A percentile compares a stretch with the other conserved stretches of the same genome.
phyloP scores from a whole-genome alignment of 2,113 vertebrate genomes.

The Lepus europaeus region DNA sequence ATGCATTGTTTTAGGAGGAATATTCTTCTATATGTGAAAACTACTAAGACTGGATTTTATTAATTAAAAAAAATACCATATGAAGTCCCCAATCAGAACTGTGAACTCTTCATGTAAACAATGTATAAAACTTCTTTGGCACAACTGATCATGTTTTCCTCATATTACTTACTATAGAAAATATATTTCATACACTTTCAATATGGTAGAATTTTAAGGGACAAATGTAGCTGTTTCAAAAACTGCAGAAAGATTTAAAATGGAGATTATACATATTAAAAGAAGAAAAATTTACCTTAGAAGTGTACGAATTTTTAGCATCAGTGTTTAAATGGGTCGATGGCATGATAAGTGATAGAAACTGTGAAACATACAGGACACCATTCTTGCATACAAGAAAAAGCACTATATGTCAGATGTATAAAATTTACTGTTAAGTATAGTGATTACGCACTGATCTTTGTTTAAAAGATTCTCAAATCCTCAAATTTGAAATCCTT shows the following conservation, averaged over 20 bases:
- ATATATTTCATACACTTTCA: conserved; percentile 64
- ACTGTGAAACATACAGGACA: background rate
- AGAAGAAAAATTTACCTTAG: conserved; percentile 81
- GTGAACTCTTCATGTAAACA: conserved; percentile 87
- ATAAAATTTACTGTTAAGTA: background rate
- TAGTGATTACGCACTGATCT: background rate
- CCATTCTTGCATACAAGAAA: background rate
- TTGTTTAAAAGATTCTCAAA: conserved; percentile 39
- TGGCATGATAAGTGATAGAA: background rate
- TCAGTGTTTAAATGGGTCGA: conserved; percentile 33
- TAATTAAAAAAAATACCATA: conserved; percentile 79
- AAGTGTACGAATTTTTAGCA: conserved; percentile 51
- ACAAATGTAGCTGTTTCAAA: conserved; percentile 71
- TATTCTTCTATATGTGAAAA: conserved; percentile 29
- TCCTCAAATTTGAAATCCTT: conserved; percentile 47
- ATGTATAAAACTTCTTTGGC: conserved; percentile 90
- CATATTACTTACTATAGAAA: conserved; percentile 78
- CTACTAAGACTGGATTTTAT: conserved; percentile 66
- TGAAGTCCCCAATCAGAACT: conserved; percentile 78
- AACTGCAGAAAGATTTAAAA: conserved; percentile 83
- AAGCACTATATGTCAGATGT: background rate
- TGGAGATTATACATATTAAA: conserved; percentile 61
- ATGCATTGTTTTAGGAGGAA: conserved; percentile 70
- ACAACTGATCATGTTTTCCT: conserved; percentile 87
- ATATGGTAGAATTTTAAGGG: conserved; percentile 80